These are phyloP conservation scores for Entomyzon cyanotis DNA, from an alignment of 2,113 vertebrate genomes.

Conservation along the genomic window DNA sequence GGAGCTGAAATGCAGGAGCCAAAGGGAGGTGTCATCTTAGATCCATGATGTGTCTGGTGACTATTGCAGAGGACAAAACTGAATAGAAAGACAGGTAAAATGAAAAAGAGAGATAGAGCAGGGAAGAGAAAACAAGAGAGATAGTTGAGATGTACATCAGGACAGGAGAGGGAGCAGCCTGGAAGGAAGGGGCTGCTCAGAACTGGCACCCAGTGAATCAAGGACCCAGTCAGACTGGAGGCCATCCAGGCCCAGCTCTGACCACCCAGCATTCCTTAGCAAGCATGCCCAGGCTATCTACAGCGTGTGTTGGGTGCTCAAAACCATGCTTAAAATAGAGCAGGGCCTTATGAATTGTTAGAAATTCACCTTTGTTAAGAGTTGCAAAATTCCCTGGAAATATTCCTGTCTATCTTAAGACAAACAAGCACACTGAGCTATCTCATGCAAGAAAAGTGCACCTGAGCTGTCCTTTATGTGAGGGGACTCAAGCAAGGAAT, in stretches of 20 bases:
- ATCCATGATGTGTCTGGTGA: background rate
- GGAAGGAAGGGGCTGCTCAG: background rate
- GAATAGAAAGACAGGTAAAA: background rate
- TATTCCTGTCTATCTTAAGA: background rate
- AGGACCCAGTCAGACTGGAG: background rate
- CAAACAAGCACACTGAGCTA: background rate
- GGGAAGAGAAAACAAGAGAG: background rate
- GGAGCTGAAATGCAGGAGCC: background rate
- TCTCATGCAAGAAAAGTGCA: fast-evolving
- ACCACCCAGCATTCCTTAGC: background rate
- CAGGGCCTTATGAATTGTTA: background rate
- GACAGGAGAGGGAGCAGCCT: background rate
- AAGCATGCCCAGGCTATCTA: background rate
- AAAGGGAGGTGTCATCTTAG: background rate
- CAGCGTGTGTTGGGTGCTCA: background rate
- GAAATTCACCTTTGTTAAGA: background rate
- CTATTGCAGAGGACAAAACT: background rate
- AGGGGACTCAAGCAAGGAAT: background rate
- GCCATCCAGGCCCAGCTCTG: background rate
- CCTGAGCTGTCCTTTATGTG: background rate
- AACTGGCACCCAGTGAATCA: background rate
- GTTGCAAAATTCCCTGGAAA: background rate
- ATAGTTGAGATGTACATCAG: background rate
- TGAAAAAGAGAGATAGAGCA: background rate
- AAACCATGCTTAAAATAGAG: background rate